Base-by-base conservation (phyloP, 2,888 invertebrate genomes). In the Tinea semifulvella region DNA sequence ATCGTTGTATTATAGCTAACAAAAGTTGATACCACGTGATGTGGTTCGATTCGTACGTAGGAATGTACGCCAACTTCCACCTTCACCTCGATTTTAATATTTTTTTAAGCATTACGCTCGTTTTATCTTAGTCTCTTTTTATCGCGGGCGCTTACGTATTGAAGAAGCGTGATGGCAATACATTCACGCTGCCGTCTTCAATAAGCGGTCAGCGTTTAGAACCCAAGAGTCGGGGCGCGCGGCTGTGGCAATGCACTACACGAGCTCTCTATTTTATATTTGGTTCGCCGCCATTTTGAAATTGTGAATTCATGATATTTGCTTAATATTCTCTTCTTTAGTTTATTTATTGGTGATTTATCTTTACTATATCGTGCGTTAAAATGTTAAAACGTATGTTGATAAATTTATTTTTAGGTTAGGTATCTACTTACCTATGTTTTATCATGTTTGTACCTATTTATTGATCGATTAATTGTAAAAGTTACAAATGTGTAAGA, bases 61-160 rank as follows among this genome's bases (percentile, higher is more conserved):
- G n/a, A n/a, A n/a, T n/a, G n/a, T n/a, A n/a, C n/a, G n/a, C n/a
- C 22, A 22, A 22, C 22, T 42, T 71, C 68, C 65, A 70, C 68
- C 61, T 68, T 70, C 69, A 72, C 68, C 67, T 63, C 60, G 53
- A 49, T 58, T 53, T 51, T 53, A 59, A 57, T 58, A n/a, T 56
- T 53, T 53, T 53, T 49, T 43, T 52, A 50, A 45, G 20, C 18
- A 35, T 1, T 6, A 43, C 14, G 26, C 26, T 3, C 42, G 26
- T 16, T 8, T 20, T 17, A 13, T 27, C 26, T 16, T 42, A 17
- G 27, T 27, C 25, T 14, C 26, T 10, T 6, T 28, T 14, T 42
- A 31, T 31, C 13, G 31, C 13, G 7, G 14, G n/a, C 13, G 13
- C 7, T 7, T 31, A 14, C 2, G n/a, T 7, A 2, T n/a, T n/a